phyloP scores from a whole-genome alignment of 2,797 vertebrate species.

The Alca torda region DNA sequence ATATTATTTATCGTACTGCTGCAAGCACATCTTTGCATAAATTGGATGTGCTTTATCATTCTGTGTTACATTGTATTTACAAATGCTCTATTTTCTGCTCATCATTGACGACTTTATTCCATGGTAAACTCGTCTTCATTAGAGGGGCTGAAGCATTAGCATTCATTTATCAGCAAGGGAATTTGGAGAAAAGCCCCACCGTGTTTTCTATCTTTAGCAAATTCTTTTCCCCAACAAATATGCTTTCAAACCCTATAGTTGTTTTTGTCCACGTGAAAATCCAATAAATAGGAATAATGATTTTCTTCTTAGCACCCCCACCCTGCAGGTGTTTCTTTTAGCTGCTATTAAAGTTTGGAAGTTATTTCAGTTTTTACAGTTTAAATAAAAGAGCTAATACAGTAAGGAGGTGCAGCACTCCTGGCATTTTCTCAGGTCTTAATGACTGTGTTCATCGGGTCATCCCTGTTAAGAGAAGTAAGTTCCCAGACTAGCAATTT shows the following conservation, averaged over 20 bases:
- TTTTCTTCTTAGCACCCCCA: neutral
- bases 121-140: slow-evolving; percentile 71
- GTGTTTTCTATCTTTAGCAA: slow-evolving; percentile 45
- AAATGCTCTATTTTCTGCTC: slow-evolving; percentile 71
- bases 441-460: neutral
- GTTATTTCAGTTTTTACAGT: slow-evolving; percentile 23
- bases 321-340: slow-evolving; percentile 11
- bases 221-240: slow-evolving; percentile 40
- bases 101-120: slow-evolving; percentile 67
- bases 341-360: neutral
- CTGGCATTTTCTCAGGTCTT: neutral
- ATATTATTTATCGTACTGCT: slow-evolving; percentile 72
- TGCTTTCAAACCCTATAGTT: slow-evolving; percentile 24
- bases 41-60: slow-evolving; percentile 70
- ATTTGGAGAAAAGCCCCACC: slow-evolving; percentile 53
- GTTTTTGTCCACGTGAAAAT: neutral
- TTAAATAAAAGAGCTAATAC: slow-evolving; percentile 9
- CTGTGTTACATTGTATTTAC: slow-evolving; percentile 65
- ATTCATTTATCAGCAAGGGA: slow-evolving; percentile 57
- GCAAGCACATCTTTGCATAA: slow-evolving; percentile 71
- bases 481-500: slow-evolving; percentile 35
- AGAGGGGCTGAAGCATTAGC: slow-evolving; percentile 56
- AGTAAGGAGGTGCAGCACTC: neutral
- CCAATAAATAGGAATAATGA: neutral
- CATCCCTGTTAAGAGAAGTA: neutral